These are phyloP conservation scores for Acromyrmex charruanus DNA, from an alignment of 1,140 invertebrate genomes.

Conservation along the genomic window DNA sequence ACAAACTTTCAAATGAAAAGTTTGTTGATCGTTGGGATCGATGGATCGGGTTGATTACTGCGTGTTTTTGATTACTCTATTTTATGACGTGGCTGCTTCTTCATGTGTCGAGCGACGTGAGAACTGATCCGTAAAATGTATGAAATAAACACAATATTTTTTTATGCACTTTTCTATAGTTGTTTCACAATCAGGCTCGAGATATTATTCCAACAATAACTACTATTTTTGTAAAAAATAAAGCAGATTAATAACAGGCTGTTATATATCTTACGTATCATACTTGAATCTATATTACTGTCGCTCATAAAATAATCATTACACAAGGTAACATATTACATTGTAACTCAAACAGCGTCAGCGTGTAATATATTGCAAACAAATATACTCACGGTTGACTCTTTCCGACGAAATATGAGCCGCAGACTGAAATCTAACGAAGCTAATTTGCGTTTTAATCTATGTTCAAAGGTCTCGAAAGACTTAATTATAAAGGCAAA, in stretches of 20 bases:
- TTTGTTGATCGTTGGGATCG: conserved; percentile 87
- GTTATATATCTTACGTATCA: neutral
- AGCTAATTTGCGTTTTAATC: conserved; percentile 47
- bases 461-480: conserved; percentile 48
- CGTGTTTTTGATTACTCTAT: too few relatives aligned
- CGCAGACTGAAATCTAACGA: conserved; percentile 31
- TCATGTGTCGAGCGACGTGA: neutral
- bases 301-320: conserved; percentile 14
- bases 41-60: conserved; percentile 81
- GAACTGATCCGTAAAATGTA: neutral
- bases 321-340: conserved; percentile 6
- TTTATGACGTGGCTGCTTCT: neutral
- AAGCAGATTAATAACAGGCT: neutral
- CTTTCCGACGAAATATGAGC: neutral
- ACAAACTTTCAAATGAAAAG: conserved; percentile 85
- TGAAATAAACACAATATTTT: neutral
- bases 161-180: neutral
- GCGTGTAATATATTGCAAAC: neutral
- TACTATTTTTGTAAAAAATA: conserved; percentile 18
- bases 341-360: conserved; percentile 1
- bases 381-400: neutral
- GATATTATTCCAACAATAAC: neutral
- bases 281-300: neutral
- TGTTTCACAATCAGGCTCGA: neutral
- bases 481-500: conserved; percentile 44